Conservation (phyloP, 2,113 vertebrate species). For the Rhinogobius similis region DNA sequence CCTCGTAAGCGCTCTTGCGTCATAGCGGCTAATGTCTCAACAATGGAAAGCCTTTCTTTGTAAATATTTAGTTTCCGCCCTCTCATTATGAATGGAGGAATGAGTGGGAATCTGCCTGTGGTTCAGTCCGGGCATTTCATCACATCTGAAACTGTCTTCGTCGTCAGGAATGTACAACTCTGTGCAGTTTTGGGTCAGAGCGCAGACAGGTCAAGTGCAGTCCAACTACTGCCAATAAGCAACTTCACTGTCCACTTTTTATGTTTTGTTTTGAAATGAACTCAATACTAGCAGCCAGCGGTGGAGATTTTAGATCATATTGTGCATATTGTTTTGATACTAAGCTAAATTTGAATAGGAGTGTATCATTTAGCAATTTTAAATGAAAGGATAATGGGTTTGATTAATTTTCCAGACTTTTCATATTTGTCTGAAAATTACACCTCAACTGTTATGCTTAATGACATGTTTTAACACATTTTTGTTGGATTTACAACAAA, state of each 20-base stretch:
- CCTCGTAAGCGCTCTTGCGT: constrained; percentile 21
- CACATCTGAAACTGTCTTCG: constrained; percentile 29
- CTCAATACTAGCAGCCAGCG: not conserved
- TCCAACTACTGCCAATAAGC: constrained; percentile 27
- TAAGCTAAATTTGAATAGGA: too few relatives aligned
- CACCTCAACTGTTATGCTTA: too few relatives aligned
- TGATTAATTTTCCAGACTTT: too few relatives aligned
- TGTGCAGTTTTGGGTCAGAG: constrained; percentile 26
- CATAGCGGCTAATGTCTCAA: constrained; percentile 40
- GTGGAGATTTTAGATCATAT: too few relatives aligned
- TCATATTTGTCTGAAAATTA: too few relatives aligned
- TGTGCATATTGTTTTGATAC: too few relatives aligned
- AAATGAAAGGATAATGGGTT: too few relatives aligned
- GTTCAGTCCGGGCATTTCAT: constrained; percentile 34
- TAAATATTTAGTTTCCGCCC: constrained; percentile 58
- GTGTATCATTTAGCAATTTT: too few relatives aligned
- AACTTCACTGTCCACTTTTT: constrained; percentile 15
- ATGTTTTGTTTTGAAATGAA: constrained; percentile 16
- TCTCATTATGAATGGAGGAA: constrained; percentile 48
- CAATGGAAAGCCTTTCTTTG: constrained; percentile 32
- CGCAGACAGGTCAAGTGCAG: constrained; percentile 46
- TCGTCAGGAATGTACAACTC: constrained; percentile 36
- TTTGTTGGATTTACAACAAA: too few relatives aligned
- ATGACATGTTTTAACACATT: too few relatives aligned
- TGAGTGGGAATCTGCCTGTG: constrained; percentile 32